Base-by-base conservation (phyloP, 2,888 invertebrate species). In the Apamea anceps region DNA sequence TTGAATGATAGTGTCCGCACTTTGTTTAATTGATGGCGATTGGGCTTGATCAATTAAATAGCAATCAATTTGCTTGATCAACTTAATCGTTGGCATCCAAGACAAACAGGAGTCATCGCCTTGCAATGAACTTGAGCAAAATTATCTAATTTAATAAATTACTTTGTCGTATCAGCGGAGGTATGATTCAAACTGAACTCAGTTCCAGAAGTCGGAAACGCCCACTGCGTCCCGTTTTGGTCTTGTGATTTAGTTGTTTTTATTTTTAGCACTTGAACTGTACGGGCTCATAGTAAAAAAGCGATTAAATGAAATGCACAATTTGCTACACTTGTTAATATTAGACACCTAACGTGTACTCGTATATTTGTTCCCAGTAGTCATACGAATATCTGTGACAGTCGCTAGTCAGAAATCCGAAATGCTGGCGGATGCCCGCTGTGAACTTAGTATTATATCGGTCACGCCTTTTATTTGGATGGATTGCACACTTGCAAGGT, bases 151-250 rank as follows among this genome's bases (percentile, higher is more conserved):
- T 85, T 84, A 85, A 71, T 76, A 80, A 87, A 80, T 80, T 54
- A 79, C 75, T 77, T 79, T 37, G 74, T 66, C 67, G 75, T 72
- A 72, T 75, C n/a, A 83, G 13, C 54, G 72, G 68, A 77, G 82
- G 79, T 79, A 83, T 91, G 90, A 91, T 86, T 91, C 89, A 90
- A 85, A 66, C 75, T 67, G 77, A 25, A 72, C 74, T 77, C 83
- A 54, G 62, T 79, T 72, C 45, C 37, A 72, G 66, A 77, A 81
- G 63, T 84, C 84, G 87, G 89, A 91, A 85, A 91, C 91, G 74
- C 91, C 91, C 89, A 91, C 91, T 5, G 77, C 79, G 75, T 90
- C 87, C 90, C 83, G 83, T 79, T 83, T 78, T 80, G 51, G 62
- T 78, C 75, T 72, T 12, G 48, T 72, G 70, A 77, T 75, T 74